Evolutionary conservation across 2,797 vertebrate species (phyloP).

Genomic region (Micromesistius poutassou): DNA sequence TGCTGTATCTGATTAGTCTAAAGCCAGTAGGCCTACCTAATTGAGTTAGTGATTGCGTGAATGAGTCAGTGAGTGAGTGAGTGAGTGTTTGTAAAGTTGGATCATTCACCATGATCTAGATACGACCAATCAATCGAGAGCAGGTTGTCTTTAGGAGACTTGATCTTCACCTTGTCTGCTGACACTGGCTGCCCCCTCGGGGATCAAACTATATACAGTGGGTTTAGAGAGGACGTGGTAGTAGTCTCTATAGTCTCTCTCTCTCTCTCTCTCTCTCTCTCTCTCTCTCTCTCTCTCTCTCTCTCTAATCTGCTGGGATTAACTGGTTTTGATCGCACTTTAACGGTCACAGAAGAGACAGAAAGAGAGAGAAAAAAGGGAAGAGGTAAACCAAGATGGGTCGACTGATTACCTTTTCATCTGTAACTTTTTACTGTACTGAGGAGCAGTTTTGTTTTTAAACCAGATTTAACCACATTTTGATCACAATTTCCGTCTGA

Average conservation of each 20-base stretch:
- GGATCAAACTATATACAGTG: conserved; percentile 41
- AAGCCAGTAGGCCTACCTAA: no score
- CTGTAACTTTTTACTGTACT: background rate
- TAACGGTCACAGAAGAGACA: conserved; percentile 15
- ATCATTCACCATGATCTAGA: no score
- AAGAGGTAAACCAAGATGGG: background rate
- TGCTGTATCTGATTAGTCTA: conserved; percentile 35
- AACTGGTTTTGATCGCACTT: conserved; percentile 32
- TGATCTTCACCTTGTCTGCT: background rate
- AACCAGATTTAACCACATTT: background rate
- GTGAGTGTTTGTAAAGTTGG: no score
- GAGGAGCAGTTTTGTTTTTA: background rate
- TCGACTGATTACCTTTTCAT: background rate
- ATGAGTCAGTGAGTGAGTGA: no score
- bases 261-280: no score
- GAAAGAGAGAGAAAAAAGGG: conserved; percentile 7
- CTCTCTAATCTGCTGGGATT: conserved; percentile 57
- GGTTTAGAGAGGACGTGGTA: conserved; percentile 30
- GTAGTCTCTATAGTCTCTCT: background rate
- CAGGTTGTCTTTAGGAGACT: background rate
- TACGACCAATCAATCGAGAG: no score
- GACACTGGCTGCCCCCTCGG: background rate
- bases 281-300: no score
- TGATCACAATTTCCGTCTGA: background rate
- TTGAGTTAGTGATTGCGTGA: no score